Base-by-base conservation (phyloP, 2,888 invertebrate genomes). In the Drosophila neonasuta region DNA sequence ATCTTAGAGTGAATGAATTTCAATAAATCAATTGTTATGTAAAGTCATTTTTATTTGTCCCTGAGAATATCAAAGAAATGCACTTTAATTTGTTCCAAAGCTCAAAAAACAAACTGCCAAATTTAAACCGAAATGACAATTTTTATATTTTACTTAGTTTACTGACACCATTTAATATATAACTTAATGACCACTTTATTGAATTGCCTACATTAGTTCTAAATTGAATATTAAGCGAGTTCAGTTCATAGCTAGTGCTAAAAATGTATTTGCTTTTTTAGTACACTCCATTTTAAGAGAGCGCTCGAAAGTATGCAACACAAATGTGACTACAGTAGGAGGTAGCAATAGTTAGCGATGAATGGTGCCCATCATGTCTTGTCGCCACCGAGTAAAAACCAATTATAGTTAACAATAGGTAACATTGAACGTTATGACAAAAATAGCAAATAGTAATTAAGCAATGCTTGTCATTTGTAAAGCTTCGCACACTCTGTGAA, bases 251-350 rank as follows among this genome's bases (percentile, higher is more conserved):
- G 11, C 11, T 7, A 17, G 13, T 13, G 15, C 15, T 52, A 34
- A 49, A 34, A 49, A 11, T 17, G 10, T 13, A 3, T 7, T 55
- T 46, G 56, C 51, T n/a, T 20, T 57, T 70, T 17, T 52, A 46
- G 63, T 13, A 15, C 56, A 13, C 24, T 13, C 6, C 17, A 55
- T 58, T 74, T 70, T 45, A 61, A 44, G 9, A 10, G 17, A 2
- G 4, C 44, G 64, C 80, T 30, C 1, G 61, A 80, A 76, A 80
- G 80, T 77, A 68, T 70, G 77, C 85, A 52, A 59, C 39, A 32
- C 0, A n/a, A 60, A 32, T 30, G 17, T 15, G 6, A n/a, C 20
- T 20, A 36, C 32, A 42, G 50, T 3, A 24, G 9, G 6, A n/a
- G 10, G n/a, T n/a, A 46, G 10, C 2, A 2, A 50, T 30, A 32